Evolutionary conservation across 2,797 vertebrate species (phyloP).

Genomic region (Poeciliopsis gracilis): DNA sequence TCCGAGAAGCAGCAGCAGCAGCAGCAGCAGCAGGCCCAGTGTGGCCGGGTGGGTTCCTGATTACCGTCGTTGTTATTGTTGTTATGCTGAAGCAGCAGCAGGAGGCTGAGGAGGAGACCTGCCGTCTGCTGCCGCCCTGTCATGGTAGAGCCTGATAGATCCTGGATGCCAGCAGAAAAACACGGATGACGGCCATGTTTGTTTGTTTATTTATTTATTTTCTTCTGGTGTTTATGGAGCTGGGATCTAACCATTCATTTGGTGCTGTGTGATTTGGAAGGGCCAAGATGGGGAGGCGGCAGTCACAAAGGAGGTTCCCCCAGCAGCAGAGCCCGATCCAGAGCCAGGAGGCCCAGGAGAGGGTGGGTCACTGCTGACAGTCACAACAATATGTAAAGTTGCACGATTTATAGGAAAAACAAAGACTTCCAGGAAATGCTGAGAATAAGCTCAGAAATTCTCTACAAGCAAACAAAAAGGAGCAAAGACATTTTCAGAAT

Average conservation of each 20-base stretch:
- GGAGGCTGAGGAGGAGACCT: neutral
- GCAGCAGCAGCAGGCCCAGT: constrained; percentile 49
- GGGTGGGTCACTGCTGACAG: constrained; percentile 20
- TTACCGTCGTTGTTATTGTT: neutral
- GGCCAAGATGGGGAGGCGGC: constrained; percentile 61
- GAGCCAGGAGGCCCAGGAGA: constrained; percentile 46
- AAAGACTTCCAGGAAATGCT: neutral
- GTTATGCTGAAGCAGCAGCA: neutral
- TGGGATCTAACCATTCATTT: fast-evolving
- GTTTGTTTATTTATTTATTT: neutral
- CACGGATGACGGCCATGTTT: constrained; percentile 50
- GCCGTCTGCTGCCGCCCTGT: neutral
- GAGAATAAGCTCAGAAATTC: too few species aligned
- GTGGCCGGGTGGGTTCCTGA: constrained; percentile 8
- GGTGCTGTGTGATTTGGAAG: constrained; percentile 16
- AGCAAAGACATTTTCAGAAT: too few species aligned
- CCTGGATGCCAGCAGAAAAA: neutral
- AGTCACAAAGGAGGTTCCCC: constrained; percentile 53
- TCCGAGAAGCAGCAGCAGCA: constrained; percentile 47
- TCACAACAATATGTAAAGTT: neutral
- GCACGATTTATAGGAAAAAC: neutral
- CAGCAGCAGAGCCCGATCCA: constrained; percentile 36
- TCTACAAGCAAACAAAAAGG: too few species aligned
- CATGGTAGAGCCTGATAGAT: neutral
- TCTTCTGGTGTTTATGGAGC: neutral